phyloP scores from a whole-genome alignment of 1,140 invertebrate species.

The Teleogryllus occipitalis region DNA sequence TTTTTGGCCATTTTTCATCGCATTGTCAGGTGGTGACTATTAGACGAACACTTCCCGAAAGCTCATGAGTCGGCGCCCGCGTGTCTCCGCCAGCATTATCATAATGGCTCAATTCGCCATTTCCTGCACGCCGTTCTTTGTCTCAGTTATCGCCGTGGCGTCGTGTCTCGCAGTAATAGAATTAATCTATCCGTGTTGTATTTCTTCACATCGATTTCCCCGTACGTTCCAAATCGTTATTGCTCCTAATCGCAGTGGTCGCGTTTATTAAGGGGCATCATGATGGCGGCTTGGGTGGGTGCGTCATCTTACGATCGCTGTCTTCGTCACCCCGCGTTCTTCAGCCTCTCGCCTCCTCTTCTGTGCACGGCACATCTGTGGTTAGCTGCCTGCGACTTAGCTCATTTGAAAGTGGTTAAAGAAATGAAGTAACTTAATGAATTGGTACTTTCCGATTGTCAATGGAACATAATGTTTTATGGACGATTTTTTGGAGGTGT shows the following conservation, averaged over 20 bases:
- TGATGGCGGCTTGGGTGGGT: no score
- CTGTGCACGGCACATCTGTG: no score
- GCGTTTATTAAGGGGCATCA: neutral
- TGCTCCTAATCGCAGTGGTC: neutral
- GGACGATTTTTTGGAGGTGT: no score
- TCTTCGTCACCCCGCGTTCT: no score
- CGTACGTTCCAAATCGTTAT: neutral
- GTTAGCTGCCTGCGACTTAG: no score
- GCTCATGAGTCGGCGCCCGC: no score
- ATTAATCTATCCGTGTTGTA: neutral
- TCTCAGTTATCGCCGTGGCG: neutral
- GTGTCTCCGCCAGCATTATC: neutral
- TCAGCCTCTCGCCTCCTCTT: no score
- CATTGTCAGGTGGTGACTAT: no score
- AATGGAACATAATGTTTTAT: neutral
- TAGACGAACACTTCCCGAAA: no score
- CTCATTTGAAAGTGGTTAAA: neutral
- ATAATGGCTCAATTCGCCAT: neutral
- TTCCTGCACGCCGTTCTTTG: neutral
- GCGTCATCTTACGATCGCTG: no score
- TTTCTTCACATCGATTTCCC: neutral
- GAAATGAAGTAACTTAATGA: neutral
- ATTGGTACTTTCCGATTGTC: neutral
- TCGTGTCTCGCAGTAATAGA: neutral
- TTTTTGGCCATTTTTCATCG: no score